Base-by-base conservation (phyloP, 1,140 invertebrate genomes). In the Drosophila micromelanica region DNA sequence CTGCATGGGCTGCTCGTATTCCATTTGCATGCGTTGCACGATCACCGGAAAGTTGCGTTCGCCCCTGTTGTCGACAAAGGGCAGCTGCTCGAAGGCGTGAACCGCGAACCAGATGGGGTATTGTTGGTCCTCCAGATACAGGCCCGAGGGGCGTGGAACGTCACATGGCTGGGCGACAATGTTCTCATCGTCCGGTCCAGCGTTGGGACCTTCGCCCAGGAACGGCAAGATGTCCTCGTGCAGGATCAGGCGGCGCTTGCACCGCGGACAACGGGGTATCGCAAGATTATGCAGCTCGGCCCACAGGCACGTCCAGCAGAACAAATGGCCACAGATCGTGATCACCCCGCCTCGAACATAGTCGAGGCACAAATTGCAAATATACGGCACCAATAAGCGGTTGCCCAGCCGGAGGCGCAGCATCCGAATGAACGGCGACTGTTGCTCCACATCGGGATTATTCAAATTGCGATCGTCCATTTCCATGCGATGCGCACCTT, bases 261-360 rank as follows among this genome's bases (percentile, higher is more conserved):
- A 86, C 2, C 4, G 13, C 0, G 78, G 82, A 15, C 81, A 86
- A 8, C n/a, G 13, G 0, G 73, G 61, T 2, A 1, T 0, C 0
- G 0, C 0, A 0, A 1, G 5, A 1, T 3, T 1, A 6, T n/a
- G 8, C 12, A 80, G 6, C 0, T 42, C 12, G 12, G 77, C 73
- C 77, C 80, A 86, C 37, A 85, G 11, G 20, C 81, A 85, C 2
- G 23, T 11, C 81, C 81, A 85, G 38, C 81, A 85, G 17, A 45
- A 85, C 0, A 86, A 8, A 27, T 85, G 78, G 0, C 81, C 81
- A 17, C 81, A 85, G 23, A 85, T 72, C 2, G 77, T 75, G 8
- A 85, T 62, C 8, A 86, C 78, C 0, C 48, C 81, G 0, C 62
- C 40, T 0, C 55, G 65, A 0, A 77, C 51, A 7, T 64, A 55